Evolutionary conservation across 2,113 vertebrate species (phyloP).

Genomic region (Hymenochirus boettgeri): DNA sequence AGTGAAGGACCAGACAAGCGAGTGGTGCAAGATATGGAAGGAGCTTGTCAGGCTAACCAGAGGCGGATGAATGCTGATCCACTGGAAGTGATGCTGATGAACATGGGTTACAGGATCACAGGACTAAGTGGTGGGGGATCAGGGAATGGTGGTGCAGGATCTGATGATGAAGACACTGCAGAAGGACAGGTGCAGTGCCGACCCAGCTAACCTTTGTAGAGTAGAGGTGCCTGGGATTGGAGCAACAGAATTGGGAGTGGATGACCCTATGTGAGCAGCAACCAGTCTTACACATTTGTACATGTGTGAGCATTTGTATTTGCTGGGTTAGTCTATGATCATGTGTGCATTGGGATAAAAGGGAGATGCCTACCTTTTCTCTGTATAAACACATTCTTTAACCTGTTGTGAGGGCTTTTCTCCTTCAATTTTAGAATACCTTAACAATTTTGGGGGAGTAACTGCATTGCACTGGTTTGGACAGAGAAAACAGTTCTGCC

Average conservation of each 20-base stretch:
- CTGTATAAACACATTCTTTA: background rate
- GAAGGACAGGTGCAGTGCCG: constrained; percentile 96
- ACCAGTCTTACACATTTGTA: constrained; percentile 13
- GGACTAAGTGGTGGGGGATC: constrained; percentile 77
- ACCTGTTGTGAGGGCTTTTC: background rate
- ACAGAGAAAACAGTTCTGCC: background rate
- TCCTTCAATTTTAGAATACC: background rate
- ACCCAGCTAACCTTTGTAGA: constrained; percentile 76
- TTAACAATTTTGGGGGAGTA: background rate
- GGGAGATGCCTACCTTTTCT: background rate
- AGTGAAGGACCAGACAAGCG: constrained; percentile 82
- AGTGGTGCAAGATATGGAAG: constrained; percentile 95
- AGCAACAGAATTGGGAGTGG: background rate
- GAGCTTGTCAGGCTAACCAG: constrained; percentile 94
- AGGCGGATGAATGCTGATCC: constrained; percentile 94
- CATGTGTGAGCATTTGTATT: constrained; percentile 15
- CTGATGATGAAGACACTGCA: constrained; percentile 89
- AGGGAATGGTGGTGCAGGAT: constrained; percentile 71
- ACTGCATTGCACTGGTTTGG: background rate
- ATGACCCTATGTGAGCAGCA: constrained; percentile 28
- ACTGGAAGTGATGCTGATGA: constrained; percentile 93
- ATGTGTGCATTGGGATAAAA: background rate
- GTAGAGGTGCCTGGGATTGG: constrained; percentile 7
- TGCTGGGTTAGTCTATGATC: background rate
- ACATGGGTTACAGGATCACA: constrained; percentile 98